Evolutionary conservation across 2,113 vertebrate species (phyloP).

Genomic region (Peucedramus taeniatus): DNA sequence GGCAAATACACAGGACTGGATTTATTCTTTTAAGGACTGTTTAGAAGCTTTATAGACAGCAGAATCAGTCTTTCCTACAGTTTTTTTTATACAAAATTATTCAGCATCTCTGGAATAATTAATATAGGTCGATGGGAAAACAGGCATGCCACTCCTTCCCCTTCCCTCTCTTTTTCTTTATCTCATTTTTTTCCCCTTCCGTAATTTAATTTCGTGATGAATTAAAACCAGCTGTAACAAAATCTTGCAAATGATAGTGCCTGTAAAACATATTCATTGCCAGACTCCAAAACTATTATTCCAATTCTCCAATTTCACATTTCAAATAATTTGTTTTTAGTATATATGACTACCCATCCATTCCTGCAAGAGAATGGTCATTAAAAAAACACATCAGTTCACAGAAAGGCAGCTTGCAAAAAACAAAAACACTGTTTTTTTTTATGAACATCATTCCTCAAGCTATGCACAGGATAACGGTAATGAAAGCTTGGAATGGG

Average conservation of each 20-base stretch:
- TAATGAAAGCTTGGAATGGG: neutral
- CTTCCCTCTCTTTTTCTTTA: neutral
- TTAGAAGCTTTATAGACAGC: neutral
- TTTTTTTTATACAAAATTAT: neutral
- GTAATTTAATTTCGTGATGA: slow-evolving; percentile 51
- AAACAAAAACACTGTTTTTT: neutral
- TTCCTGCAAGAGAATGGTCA: neutral
- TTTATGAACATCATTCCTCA: neutral
- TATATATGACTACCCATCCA: neutral
- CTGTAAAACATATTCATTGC: neutral
- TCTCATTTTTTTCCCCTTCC: neutral
- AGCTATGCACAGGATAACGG: neutral
- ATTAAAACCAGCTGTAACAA: slow-evolving; percentile 35
- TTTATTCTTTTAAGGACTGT: neutral
- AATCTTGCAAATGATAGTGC: slow-evolving; percentile 28
- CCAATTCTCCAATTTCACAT: slow-evolving; percentile 1
- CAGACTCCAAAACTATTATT: slow-evolving; percentile 9
- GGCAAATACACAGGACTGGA: neutral
- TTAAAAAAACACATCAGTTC: neutral
- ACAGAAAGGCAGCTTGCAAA: neutral
- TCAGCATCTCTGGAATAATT: neutral
- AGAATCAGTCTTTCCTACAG: neutral
- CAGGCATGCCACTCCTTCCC: neutral
- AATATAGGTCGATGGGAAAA: neutral
- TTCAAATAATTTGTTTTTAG: neutral